These are phyloP conservation scores for Musca vetustissima DNA, from an alignment of 1,140 invertebrate species.

Conservation along the genomic window DNA sequence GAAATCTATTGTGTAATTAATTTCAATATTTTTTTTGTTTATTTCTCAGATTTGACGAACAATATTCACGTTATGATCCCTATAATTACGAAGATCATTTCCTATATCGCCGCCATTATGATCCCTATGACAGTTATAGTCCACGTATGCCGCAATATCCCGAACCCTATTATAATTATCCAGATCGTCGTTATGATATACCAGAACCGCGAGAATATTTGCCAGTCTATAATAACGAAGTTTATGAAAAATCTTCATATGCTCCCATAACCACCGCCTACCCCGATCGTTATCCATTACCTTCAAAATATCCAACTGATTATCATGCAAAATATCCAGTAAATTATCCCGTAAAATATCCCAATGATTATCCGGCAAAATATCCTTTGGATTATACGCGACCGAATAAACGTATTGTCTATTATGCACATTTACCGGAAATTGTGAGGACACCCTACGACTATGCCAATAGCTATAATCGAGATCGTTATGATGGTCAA, in stretches of 20 bases:
- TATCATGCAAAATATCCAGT: constrained; percentile 37
- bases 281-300: constrained; percentile 32
- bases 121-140: constrained; percentile 53
- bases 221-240: constrained; percentile 35
- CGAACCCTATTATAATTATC: constrained; percentile 50
- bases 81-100: constrained; percentile 52
- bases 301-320: constrained; percentile 35
- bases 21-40: not conserved
- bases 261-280: constrained; percentile 34
- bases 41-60: constrained; percentile 42
- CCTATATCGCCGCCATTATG: constrained; percentile 44
- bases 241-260: constrained; percentile 36
- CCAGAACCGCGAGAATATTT: constrained; percentile 40
- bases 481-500: constrained; percentile 26
- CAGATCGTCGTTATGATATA: constrained; percentile 48
- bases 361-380: constrained; percentile 27
- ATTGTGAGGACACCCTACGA: constrained; percentile 55
- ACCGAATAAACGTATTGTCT: constrained; percentile 55
- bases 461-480: constrained; percentile 25
- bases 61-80: constrained; percentile 48
- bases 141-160: constrained; percentile 48
- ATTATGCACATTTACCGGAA: constrained; percentile 59
- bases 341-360: constrained; percentile 26
- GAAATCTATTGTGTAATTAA: no score
- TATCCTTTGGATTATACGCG: constrained; percentile 33